Evolutionary conservation across 2,888 invertebrate genomes (phyloP).

Genomic region (Scaptomyza tumidula): DNA sequence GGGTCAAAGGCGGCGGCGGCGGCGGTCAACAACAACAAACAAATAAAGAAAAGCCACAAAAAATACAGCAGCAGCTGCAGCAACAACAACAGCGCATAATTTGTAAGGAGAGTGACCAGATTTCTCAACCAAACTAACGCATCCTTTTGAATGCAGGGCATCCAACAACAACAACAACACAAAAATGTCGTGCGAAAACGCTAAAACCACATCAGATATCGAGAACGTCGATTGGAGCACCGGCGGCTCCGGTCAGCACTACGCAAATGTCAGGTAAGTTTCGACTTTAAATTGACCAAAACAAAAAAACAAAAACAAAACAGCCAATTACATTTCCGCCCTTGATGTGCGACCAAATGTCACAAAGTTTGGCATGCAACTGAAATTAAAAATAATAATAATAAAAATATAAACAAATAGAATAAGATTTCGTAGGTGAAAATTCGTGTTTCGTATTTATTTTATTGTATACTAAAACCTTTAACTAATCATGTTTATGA

Average conservation of each 20-base stretch:
- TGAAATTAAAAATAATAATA: neutral
- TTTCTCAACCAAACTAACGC: slow-evolving; percentile 31
- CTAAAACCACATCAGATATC: slow-evolving; percentile 88
- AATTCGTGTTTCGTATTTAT: too few relatives aligned
- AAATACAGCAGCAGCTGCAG: slow-evolving; percentile 1
- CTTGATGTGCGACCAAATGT: slow-evolving; percentile 31
- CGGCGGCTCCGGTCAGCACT: slow-evolving; percentile 83
- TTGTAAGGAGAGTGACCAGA: slow-evolving; percentile 53
- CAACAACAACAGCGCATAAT: slow-evolving; percentile 15
- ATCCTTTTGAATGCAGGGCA: slow-evolving; percentile 50
- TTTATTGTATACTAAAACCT: too few relatives aligned
- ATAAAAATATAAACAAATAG: neutral
- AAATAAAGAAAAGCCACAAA: slow-evolving; percentile 14
- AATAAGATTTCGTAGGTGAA: neutral
- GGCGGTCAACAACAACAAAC: slow-evolving; percentile 16
- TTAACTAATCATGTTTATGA: too few relatives aligned
- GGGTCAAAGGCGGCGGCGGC: slow-evolving; percentile 20
- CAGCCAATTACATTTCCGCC: slow-evolving; percentile 18
- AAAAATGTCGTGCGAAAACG: slow-evolving; percentile 88
- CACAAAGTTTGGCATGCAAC: slow-evolving; percentile 29
- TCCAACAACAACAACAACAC: slow-evolving; percentile 16
- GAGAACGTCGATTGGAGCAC: slow-evolving; percentile 88
- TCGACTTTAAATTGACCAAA: neutral
- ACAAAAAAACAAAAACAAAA: slow-evolving; percentile 5
- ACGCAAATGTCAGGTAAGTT: slow-evolving; percentile 84